These are phyloP conservation scores for Cynopterus sphinx DNA, from an alignment of 2,797 vertebrate genomes.

Conservation along the genomic window DNA sequence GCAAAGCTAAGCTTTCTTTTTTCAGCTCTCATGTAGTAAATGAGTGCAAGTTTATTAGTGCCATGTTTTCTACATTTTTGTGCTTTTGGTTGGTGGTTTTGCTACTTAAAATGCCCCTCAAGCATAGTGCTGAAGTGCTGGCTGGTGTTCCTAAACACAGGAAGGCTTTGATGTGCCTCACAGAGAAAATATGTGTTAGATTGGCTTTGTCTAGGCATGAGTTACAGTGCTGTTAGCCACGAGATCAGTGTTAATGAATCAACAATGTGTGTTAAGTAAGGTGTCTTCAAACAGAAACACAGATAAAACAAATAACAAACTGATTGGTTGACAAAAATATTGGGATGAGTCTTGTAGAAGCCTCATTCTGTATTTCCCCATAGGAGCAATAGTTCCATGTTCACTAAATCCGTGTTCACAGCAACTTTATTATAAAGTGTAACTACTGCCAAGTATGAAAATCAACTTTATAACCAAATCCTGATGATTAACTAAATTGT, in stretches of 20 bases:
- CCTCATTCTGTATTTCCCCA: neutral
- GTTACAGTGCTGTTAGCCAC: neutral
- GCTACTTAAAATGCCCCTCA: neutral
- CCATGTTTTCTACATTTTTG: neutral
- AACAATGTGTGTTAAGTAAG: neutral
- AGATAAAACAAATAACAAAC: neutral
- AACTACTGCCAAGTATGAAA: neutral
- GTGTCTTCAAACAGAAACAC: neutral
- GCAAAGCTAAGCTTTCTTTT: neutral
- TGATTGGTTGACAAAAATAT: neutral
- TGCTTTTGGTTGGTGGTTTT: neutral
- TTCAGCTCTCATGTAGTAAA: neutral
- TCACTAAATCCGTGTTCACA: neutral
- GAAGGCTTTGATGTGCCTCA: neutral
- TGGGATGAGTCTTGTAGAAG: neutral
- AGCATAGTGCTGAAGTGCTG: neutral
- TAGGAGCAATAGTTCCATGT: neutral
- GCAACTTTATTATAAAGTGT: neutral
- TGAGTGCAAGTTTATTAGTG: neutral
- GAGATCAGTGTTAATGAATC: neutral
- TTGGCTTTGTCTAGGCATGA: neutral
- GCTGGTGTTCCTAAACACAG: neutral
- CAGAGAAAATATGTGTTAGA: neutral
- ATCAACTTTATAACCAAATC: neutral
- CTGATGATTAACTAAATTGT: neutral